Evolutionary conservation across 2,888 invertebrate genomes (phyloP), one percentile per base, ranked within the genome.

Genomic region (Rhimphoctona megacephalus): DNA sequence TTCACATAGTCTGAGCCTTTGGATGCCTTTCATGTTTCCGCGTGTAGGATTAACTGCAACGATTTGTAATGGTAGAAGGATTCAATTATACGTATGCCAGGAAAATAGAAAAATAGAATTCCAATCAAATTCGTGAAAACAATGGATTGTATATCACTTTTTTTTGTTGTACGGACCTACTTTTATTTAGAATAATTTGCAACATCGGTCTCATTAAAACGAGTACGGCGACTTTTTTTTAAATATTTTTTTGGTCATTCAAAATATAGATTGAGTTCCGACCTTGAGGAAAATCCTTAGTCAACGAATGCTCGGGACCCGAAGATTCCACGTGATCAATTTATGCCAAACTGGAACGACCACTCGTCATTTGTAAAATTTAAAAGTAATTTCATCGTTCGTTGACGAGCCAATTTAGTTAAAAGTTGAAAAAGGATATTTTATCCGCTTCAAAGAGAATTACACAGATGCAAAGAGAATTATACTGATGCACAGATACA

Each of bases 361-460:
- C 61, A 77, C 33, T 30, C 43, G 11, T 46, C 17, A 78, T 49
- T 67, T 36, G 46, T 22, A n/a, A 30, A 69, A 69, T 69, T 79
- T 43, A 30, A 80, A 72, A 36, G 30, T 79, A 78, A 74, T 79
- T 84, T 74, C 39, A 70, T 76, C 52, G 43, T 17, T 43, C 7
- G 17, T 46, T 43, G 73, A 30, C 39, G 69, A 82, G 57, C 46
- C 73, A 74, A 84, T 87, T 84, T 79, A 61, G 64, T 64, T 81
- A 17, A 76, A 70, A 78, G 81, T 52, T 19, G 14, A 33, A 80
- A 72, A 66, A 66, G 36, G 19, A 33, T 17, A n/a, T 39, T n/a
- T 49, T 49, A 22, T 33, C 49, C 17, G 49, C n/a, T 33, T n/a
- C 49, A 74, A 70, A 54, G 67, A 39, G 25, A n/a, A n/a, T n/a